Percentiles rank a stretch among this genome's conserved stretches.
Conservation (phyloP, 2,888 invertebrate genomes). For the Diarsia dahlii region DNA sequence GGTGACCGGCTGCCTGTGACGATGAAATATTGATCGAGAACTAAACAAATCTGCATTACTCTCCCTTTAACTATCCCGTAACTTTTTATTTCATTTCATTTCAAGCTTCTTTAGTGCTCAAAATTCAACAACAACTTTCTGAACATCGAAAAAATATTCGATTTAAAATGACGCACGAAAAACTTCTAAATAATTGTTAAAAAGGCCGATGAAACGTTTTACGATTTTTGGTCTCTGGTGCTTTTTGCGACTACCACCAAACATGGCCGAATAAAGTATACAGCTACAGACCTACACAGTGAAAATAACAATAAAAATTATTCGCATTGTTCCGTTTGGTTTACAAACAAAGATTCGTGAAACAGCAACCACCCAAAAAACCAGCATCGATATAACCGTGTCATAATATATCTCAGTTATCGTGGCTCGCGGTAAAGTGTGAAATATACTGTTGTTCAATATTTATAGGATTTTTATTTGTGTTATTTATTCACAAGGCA, state of each 20-base stretch:
- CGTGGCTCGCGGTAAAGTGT: conserved; percentile 83
- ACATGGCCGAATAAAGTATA: conserved; percentile 59
- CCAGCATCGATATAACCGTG: conserved; percentile 80
- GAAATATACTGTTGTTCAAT: conserved; percentile 89
- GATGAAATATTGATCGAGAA: conserved; percentile 84
- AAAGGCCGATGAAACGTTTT: conserved; percentile 62
- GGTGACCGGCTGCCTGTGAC: conserved; percentile 82
- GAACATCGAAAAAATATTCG: conserved; percentile 1
- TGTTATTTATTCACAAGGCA: conserved; percentile 88
- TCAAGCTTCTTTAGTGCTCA: conserved; percentile 27
- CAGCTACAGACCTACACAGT: conserved; percentile 38
- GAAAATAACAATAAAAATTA: conserved; percentile 75
- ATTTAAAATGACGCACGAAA: conserved; percentile 23
- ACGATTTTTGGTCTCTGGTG: conserved; percentile 65
- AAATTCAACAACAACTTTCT: conserved; percentile 27
- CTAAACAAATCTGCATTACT: conserved; percentile 77
- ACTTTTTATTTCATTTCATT: conserved; percentile 46
- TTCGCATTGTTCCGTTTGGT: conserved; percentile 82
- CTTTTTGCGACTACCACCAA: conserved; percentile 69
- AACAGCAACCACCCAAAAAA: conserved; percentile 82
- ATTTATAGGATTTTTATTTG: conserved; percentile 90
- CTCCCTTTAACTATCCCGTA: conserved; percentile 45
- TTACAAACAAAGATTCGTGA: conserved; percentile 87
- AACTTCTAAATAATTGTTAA: conserved; percentile 61
- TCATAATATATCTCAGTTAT: conserved; percentile 89